A percentile compares a stretch with the other conserved stretches of the same genome.
These are phyloP conservation scores for Streblospio benedicti DNA, from an alignment of 1,140 invertebrate species.

Conservation along the genomic window DNA sequence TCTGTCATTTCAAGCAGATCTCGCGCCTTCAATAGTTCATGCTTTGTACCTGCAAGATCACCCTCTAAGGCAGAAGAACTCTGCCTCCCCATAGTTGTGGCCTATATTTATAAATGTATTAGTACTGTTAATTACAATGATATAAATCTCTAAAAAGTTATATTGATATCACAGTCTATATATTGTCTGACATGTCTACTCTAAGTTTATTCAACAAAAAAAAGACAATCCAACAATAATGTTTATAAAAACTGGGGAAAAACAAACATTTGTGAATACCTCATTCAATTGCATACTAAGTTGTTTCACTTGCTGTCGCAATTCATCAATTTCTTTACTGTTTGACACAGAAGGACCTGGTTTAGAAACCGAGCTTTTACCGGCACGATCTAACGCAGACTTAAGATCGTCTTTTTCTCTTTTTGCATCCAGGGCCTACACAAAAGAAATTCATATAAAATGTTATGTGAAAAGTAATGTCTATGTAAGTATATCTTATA, in stretches of 20 bases:
- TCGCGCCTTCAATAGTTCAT: conserved; percentile 44
- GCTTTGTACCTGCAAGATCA: conserved; percentile 41
- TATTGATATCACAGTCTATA: too few relatives aligned
- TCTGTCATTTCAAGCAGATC: conserved; percentile 50
- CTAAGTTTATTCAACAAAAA: too few relatives aligned
- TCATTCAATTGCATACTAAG: background rate
- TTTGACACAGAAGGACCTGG: too few relatives aligned
- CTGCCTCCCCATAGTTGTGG: too few relatives aligned
- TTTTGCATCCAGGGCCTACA: conserved; percentile 15
- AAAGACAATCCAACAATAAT: too few relatives aligned
- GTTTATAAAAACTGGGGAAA: too few relatives aligned
- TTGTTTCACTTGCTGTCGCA: conserved; percentile 20
- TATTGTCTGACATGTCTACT: too few relatives aligned
- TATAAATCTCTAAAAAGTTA: too few relatives aligned
- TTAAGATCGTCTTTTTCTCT: conserved; percentile 35
- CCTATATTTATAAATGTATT: too few relatives aligned
- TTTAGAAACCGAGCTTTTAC: conserved; percentile 12
- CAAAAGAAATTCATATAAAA: background rate
- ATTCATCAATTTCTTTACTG: background rate
- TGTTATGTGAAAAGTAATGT: background rate
- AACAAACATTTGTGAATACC: too few relatives aligned
- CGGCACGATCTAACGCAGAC: conserved; percentile 24
- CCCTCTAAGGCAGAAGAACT: too few relatives aligned
- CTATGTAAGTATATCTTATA: background rate
- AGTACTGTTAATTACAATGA: too few relatives aligned